Conservation (phyloP, 1,140 invertebrate species). For the Listronotus bonariensis region DNA sequence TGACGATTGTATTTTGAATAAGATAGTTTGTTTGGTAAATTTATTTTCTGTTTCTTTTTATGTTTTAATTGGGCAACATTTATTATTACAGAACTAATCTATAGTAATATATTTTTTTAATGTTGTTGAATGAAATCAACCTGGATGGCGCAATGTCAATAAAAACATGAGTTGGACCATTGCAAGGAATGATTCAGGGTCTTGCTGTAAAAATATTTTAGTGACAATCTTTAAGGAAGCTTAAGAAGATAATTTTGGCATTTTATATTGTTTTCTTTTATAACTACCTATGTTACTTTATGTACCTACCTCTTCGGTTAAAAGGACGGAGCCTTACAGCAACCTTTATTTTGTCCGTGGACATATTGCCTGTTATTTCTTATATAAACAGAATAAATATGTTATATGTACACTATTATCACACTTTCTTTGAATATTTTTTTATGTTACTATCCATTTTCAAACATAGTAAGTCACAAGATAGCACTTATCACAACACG, state of each 20-base stretch:
- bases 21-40: background rate
- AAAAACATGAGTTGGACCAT: constrained; percentile 10
- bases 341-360: constrained; percentile 94
- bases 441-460: constrained; percentile 51
- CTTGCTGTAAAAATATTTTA: background rate
- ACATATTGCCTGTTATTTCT: constrained; percentile 62
- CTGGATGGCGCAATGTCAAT: constrained; percentile 27
- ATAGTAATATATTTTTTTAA: background rate
- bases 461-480: constrained; percentile 54
- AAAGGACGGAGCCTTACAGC: constrained; percentile 94
- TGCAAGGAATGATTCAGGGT: constrained; percentile 18
- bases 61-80: background rate
- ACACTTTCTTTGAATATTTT: constrained; percentile 52
- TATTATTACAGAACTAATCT: background rate
- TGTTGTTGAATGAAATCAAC: constrained; percentile 3
- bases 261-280: constrained; percentile 2
- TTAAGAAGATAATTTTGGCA: constrained; percentile 10
- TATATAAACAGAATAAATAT: constrained; percentile 44
- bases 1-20: background rate
- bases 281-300: background rate
- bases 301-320: constrained; percentile 83
- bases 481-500: constrained; percentile 52
- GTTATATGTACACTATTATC: constrained; percentile 53
- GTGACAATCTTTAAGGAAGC: constrained; percentile 6
- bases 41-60: background rate